phyloP scores from a whole-genome alignment of 1,140 invertebrate species.

The Pseudomyrmex pallidus region DNA sequence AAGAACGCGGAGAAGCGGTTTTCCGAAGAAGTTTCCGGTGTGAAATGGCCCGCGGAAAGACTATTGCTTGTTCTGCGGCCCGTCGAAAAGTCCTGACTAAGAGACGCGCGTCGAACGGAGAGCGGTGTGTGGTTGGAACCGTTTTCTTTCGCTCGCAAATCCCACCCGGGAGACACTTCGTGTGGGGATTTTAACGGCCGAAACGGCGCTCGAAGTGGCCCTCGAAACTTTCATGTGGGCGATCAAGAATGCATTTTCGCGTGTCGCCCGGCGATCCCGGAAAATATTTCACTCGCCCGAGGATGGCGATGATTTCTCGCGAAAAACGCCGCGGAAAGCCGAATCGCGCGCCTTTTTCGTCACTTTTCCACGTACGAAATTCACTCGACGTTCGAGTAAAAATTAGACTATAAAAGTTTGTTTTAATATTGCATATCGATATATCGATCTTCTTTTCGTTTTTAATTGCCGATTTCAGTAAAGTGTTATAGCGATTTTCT shows the following conservation, averaged over 20 bases:
- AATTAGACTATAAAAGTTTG: not conserved
- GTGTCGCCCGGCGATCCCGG: not conserved
- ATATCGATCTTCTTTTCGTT: too few species aligned
- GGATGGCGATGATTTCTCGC: not conserved
- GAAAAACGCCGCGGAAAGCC: not conserved
- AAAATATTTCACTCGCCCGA: constrained; percentile 41
- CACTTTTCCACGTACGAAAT: not conserved
- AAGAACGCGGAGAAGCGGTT: constrained; percentile 3
- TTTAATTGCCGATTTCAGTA: too few species aligned
- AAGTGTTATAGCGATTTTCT: too few species aligned
- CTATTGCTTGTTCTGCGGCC: constrained; percentile 65
- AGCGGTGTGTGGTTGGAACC: constrained; percentile 47
- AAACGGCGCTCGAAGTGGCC: not conserved
- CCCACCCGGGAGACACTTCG: constrained; percentile 22
- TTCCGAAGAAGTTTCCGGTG: constrained; percentile 52
- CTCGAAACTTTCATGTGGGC: constrained; percentile 9
- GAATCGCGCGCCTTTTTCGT: not conserved
- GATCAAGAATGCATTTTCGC: constrained; percentile 58
- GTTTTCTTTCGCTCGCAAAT: constrained; percentile 70
- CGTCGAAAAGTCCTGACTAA: constrained; percentile 51
- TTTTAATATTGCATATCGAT: not conserved
- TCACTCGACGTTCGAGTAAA: not conserved
- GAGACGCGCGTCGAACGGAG: constrained; percentile 26
- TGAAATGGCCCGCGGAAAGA: constrained; percentile 67
- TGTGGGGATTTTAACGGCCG: constrained; percentile 34